A percentile compares a stretch with the other conserved stretches of the same genome.
phyloP scores from a whole-genome alignment of 1,140 invertebrate species.

The Stegodyphus dumicola region DNA sequence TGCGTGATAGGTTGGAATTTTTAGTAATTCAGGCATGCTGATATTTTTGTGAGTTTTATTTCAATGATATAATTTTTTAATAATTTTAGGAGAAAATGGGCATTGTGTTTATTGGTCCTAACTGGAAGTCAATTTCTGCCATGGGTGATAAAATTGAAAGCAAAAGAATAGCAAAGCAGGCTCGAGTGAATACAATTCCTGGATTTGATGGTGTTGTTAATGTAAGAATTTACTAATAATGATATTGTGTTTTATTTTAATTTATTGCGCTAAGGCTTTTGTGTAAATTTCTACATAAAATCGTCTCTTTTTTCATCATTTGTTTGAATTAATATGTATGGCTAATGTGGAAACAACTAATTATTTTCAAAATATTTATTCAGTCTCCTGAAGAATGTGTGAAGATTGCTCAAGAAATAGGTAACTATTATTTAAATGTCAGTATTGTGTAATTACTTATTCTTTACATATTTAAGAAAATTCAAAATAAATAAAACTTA shows the following conservation, averaged over 20 bases:
- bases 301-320: slow-evolving; percentile 12
- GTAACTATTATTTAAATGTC: slow-evolving; percentile 64
- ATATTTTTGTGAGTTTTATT: not conserved
- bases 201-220: slow-evolving; percentile 71
- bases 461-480: not conserved
- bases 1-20: not conserved
- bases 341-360: too few species aligned
- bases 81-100: slow-evolving; percentile 63
- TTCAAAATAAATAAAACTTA: too few species aligned
- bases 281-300: too few species aligned
- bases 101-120: slow-evolving; percentile 77
- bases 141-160: slow-evolving; percentile 84
- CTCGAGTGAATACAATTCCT: slow-evolving; percentile 76
- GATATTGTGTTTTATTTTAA: not conserved
- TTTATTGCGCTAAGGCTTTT: not conserved
- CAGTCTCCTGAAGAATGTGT: slow-evolving; percentile 75
- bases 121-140: slow-evolving; percentile 74
- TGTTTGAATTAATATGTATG: not conserved
- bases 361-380: not conserved
- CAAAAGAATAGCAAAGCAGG: slow-evolving; percentile 74
- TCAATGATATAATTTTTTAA: not conserved
- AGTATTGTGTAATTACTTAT: not conserved
- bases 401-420: slow-evolving; percentile 74
- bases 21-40: not conserved
- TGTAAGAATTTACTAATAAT: slow-evolving; percentile 44